Evolutionary conservation across 2,797 vertebrate genomes (phyloP), one percentile per base, ranked within the genome.

Genomic region (Passerculus sandwichensis): DNA sequence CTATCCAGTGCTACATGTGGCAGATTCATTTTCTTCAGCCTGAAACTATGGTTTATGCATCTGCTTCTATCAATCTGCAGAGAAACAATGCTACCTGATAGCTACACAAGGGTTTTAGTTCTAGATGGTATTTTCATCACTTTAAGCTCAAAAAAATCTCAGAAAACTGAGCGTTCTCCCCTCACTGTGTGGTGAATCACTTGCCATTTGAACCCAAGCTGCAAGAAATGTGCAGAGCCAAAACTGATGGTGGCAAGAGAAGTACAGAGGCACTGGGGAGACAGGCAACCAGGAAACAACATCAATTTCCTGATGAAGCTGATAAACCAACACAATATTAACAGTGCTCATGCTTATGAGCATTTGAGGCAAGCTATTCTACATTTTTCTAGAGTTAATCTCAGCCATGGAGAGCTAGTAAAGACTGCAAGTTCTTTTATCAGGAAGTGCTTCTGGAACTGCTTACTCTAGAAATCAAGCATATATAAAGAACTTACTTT

Each of bases 121-220:
- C 67, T 53, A 70, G 13, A 29, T 27, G 4, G 17, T 42, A n/a
- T 67, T 94, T 72, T 51, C 25, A 75, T 12, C 32, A 56, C 36
- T 82, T 85, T 4, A 51, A 11, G 51, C 23, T 45, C 42, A 64
- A 91, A 71, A 47, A 66, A 62, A 42, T 6, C 27, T 67, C 29
- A 83, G n/a, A 73, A 62, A 91, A 70, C 13, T 1, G 29, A 62
- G 17, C 0, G 0, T 1, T 59, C 71, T 34, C 19, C 45, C 8
- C 17, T 67, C 6, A 1, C 6, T 34, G 11, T 26, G 48, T 29
- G 32, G 15, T 72, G 5, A 27, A 51, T 42, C 0, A 0, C 25
- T 79, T 81, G 56, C 10, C 40, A 38, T n/a, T 76, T 72, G 59
- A 94, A 72, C n/a, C 19, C 2, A 3, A 65, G 38, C n/a, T 89